phyloP scores from a whole-genome alignment of 2,113 vertebrate genomes.

The Labrus mixtus region DNA sequence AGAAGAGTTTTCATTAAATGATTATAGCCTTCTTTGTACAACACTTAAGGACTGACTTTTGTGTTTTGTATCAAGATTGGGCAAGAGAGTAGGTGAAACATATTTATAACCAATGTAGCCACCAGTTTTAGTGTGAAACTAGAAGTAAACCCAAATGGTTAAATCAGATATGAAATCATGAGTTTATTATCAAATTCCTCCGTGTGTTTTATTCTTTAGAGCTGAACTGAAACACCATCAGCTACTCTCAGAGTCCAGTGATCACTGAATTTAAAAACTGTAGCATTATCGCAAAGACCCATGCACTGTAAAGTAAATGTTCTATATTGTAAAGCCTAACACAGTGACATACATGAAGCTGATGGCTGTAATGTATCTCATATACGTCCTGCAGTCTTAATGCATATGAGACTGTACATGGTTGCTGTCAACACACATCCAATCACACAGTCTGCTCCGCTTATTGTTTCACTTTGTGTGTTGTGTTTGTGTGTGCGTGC shows the following conservation, averaged over 20 bases:
- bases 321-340: background rate
- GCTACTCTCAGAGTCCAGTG: background rate
- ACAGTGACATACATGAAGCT: background rate
- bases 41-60: background rate
- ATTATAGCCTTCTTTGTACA: too few species aligned
- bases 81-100: background rate
- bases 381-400: constrained; percentile 23
- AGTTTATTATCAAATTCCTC: background rate
- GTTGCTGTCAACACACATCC: constrained; percentile 44
- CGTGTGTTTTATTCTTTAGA: background rate
- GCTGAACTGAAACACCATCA: background rate
- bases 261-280: background rate
- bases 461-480: background rate
- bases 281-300: background rate
- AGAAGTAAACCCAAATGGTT: background rate
- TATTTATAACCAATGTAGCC: background rate
- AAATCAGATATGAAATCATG: background rate
- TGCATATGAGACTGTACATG: background rate
- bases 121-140: background rate
- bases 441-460: constrained; percentile 20
- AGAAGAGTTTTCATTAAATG: too few species aligned
- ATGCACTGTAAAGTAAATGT: background rate
- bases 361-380: constrained; percentile 43
- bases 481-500: constrained; percentile 6
- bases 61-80: background rate